These are phyloP conservation scores for Tribolium madens DNA, from an alignment of 1,140 invertebrate species.

Conservation along the genomic window DNA sequence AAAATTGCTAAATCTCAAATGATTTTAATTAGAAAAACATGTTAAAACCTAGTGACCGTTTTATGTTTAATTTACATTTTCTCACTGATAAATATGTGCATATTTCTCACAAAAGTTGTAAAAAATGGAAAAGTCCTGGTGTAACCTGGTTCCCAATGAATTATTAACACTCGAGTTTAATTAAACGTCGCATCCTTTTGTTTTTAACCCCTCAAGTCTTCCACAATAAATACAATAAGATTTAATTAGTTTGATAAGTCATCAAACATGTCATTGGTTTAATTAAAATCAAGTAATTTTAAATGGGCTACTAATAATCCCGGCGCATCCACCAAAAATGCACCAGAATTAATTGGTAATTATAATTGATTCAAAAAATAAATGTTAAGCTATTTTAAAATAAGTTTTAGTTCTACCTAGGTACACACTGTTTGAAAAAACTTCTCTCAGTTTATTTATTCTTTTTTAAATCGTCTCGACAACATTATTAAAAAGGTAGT, in stretches of 20 bases:
- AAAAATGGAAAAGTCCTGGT: not conserved
- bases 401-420: too few species aligned
- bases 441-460: not conserved
- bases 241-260: not conserved
- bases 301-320: not conserved
- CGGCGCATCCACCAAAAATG: not conserved
- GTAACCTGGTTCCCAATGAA: too few species aligned
- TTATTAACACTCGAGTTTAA: not conserved
- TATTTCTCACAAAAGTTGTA: too few species aligned
- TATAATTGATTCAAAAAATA: too few species aligned
- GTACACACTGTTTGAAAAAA: not conserved
- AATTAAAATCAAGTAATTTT: not conserved
- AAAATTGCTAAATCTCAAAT: too few species aligned
- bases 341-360: too few species aligned
- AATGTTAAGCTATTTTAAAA: too few species aligned
- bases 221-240: not conserved
- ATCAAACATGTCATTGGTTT: not conserved
- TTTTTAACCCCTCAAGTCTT: not conserved
- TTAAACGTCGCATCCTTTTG: not conserved
- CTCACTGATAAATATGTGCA: too few species aligned
- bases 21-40: not conserved
- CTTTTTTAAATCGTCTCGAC: too few species aligned
- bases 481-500: too few species aligned
- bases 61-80: slow-evolving; percentile 8
- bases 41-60: too few species aligned